Evolutionary conservation across 2,113 vertebrate genomes (phyloP).

Genomic region (Pyrgilauda ruficollis): DNA sequence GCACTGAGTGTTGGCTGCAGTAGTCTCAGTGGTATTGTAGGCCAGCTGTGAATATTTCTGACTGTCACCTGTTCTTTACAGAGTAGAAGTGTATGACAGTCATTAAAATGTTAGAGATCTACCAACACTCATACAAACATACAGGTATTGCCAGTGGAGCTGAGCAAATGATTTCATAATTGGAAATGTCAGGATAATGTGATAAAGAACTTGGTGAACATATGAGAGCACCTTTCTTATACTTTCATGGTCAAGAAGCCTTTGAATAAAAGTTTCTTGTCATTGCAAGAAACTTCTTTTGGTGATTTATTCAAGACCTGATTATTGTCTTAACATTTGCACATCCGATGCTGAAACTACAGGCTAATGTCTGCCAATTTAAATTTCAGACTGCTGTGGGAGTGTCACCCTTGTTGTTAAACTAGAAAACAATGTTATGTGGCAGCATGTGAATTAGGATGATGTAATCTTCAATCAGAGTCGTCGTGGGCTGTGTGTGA

Average conservation of each 20-base stretch:
- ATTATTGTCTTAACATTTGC: slow-evolving; percentile 24
- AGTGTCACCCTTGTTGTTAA: slow-evolving; percentile 20
- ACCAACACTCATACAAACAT: background rate
- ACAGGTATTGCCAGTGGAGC: background rate
- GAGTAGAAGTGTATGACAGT: background rate
- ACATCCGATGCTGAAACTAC: background rate
- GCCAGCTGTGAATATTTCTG: background rate
- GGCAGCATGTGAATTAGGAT: slow-evolving; percentile 28
- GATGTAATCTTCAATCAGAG: background rate
- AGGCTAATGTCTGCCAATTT: slow-evolving; percentile 20
- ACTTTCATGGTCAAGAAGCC: background rate
- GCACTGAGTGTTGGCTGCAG: background rate
- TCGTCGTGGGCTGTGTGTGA: background rate
- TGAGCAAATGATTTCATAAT: background rate
- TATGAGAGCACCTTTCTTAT: background rate
- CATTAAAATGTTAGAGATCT: background rate
- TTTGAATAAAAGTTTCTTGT: background rate
- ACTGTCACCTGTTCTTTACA: background rate
- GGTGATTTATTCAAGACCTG: background rate
- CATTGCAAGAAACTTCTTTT: background rate
- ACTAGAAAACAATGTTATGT: slow-evolving; percentile 22
- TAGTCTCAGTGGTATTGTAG: background rate
- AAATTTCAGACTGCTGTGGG: slow-evolving; percentile 32
- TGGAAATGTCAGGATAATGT: background rate
- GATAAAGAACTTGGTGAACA: background rate